Evolutionary conservation across 2,113 vertebrate genomes (phyloP), one percentile per base, ranked within the genome.

Genomic region (Caranx melampygus): DNA sequence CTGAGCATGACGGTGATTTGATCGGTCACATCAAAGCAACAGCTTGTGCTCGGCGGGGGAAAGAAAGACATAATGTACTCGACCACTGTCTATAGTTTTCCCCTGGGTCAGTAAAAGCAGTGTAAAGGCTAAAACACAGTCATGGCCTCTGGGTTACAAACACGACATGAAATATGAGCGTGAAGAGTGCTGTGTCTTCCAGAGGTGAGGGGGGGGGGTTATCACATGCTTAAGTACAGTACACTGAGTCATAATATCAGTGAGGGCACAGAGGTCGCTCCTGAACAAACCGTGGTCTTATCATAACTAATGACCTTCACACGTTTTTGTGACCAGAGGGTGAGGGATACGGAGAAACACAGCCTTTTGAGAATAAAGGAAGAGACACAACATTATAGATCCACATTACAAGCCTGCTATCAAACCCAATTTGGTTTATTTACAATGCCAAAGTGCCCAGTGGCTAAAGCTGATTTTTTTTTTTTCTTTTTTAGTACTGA

Each of bases 301-400:
- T 89, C 79, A 86, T 69, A 91, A 89, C 81, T 87, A 90, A 93
- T 86, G 82, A 91, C 90, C 89, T 92, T 91, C 87, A 88, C 71
- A 18, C 73, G 75, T 73, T 71, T 80, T 80, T 34, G 21, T 68
- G 70, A 59, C 90, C 59, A 0, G 49, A 78, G 81, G 89, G 37
- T 20, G 72, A 33, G 72, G 77, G 59, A 79, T 54, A 68, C 63
- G 18, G 78, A 74, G 77, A 78, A 81, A 62, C 13, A 1, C 78
- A 82, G 73, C 47, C 85, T 81, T 80, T 55, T 40, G 80, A 84
- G 78, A 75, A 64, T 73, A 81, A 81, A 15, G 42, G 54, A 78
- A 61, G 66, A 79, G 70, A 85, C 73, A 66, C 74, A 60, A 54
- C 67, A 78, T 52, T 80, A 88, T 65, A 75, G 75, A 90, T 82